These are phyloP conservation scores for Bhutanitis thaidina DNA, from an alignment of 2,888 invertebrate species.

Conservation along the genomic window DNA sequence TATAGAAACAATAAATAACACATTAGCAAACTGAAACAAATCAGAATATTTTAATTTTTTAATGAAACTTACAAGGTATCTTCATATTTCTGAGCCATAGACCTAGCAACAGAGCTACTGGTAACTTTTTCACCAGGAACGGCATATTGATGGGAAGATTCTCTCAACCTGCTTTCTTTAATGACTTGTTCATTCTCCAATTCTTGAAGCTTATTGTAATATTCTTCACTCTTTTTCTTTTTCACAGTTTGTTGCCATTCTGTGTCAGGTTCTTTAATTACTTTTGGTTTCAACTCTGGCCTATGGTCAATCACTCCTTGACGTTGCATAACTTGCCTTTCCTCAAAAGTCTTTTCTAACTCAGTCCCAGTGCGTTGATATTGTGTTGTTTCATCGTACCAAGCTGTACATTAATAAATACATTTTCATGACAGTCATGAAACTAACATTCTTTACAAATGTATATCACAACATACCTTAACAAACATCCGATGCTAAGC, in stretches of 20 bases:
- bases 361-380: constrained; percentile 93
- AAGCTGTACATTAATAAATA: constrained; percentile 78
- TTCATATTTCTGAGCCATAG: constrained; percentile 93
- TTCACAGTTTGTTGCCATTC: constrained; percentile 93
- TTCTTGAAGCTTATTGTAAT: constrained; percentile 89
- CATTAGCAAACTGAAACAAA: too few species aligned
- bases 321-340: constrained; percentile 86
- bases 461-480: constrained; percentile 60
- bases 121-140: constrained; percentile 91
- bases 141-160: constrained; percentile 89
- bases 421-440: constrained; percentile 22
- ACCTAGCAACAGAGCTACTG: constrained; percentile 87
- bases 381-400: constrained; percentile 94
- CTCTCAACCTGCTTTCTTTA: constrained; percentile 89
- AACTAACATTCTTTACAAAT: constrained; percentile 15
- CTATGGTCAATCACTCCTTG: constrained; percentile 82
- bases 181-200: constrained; percentile 91
- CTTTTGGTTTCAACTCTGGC: constrained; percentile 83
- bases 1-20: too few species aligned
- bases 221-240: constrained; percentile 90
- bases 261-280: constrained; percentile 85
- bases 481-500: constrained; percentile 65
- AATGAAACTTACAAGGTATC: constrained; percentile 86
- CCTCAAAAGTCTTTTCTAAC: constrained; percentile 92
- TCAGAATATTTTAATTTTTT: neutral